A percentile compares a stretch with the other conserved stretches of the same genome.
Evolutionary conservation across 2,888 invertebrate genomes (phyloP).

Genomic region (Tetrapedia diversipes): DNA sequence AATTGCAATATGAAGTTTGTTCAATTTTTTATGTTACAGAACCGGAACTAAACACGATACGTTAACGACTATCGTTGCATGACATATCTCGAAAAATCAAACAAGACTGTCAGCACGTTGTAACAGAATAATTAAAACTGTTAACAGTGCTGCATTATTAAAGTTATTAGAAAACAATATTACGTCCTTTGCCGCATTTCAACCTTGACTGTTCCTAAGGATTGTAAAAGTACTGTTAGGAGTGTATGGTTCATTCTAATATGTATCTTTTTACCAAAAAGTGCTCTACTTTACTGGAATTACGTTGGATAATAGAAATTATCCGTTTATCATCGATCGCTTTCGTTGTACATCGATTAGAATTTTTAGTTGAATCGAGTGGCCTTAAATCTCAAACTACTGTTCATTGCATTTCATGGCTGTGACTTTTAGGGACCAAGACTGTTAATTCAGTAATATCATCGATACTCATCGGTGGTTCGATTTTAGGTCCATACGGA

Average conservation of each 20-base stretch:
- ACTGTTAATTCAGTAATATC: conserved; percentile 62
- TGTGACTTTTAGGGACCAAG: conserved; percentile 83
- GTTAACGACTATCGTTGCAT: conserved; percentile 79
- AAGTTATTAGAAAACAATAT: conserved; percentile 7
- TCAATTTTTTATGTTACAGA: conserved; percentile 54
- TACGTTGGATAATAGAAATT: neutral
- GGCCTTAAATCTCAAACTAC: conserved; percentile 72
- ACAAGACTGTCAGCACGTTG: conserved; percentile 36
- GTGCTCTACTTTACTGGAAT: neutral
- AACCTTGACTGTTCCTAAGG: conserved; percentile 42
- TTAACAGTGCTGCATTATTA: conserved; percentile 1
- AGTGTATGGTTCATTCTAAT: conserved; percentile 12
- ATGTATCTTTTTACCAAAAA: conserved; percentile 19
- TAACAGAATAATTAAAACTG: conserved; percentile 19
- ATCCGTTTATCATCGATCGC: conserved; percentile 18
- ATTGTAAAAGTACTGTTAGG: conserved; percentile 23
- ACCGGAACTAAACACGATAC: conserved; percentile 71
- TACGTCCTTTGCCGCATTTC: conserved; percentile 15
- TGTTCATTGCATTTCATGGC: conserved; percentile 82
- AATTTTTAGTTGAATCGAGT: conserved; percentile 63
- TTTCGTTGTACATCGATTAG: conserved; percentile 22
- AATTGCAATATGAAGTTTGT: neutral
- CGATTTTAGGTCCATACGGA: conserved; percentile 31
- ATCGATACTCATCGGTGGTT: conserved; percentile 23
- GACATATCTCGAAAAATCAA: conserved; percentile 48